Percentiles rank a stretch among this genome's conserved stretches.
These are phyloP conservation scores for Caiman crocodilus DNA, from an alignment of 2,797 vertebrate genomes.

Conservation along the genomic window DNA sequence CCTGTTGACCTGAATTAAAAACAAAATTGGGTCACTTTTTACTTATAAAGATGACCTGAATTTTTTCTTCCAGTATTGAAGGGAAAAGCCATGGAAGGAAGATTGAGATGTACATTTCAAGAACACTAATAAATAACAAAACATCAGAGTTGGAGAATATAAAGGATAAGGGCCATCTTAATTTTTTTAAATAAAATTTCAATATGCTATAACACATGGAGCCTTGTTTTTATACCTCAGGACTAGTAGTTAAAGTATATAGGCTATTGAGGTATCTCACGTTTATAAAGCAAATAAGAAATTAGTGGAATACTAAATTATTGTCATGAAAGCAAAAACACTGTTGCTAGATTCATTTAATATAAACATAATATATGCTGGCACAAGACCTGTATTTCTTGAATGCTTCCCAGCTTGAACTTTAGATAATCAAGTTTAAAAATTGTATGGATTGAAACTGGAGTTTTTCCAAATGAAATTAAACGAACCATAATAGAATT, in stretches of 20 bases:
- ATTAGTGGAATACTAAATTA: conserved; percentile 26
- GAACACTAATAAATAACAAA: too few relatives aligned
- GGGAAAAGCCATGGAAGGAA: background rate
- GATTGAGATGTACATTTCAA: too few relatives aligned
- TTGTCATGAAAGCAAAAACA: conserved; percentile 14
- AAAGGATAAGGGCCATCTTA: background rate
- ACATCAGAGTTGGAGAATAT: background rate
- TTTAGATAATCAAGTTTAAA: conserved; percentile 20
- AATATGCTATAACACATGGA: background rate
- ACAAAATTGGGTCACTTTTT: background rate
- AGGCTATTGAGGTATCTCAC: conserved; percentile 4
- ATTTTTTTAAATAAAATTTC: conserved; percentile 3
- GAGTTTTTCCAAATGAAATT: conserved; percentile 10
- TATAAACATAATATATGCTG: conserved; percentile 33
- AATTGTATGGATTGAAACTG: background rate
- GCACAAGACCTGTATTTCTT: conserved; percentile 38
- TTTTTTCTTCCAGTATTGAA: background rate
- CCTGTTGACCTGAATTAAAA: rapidly evolving
- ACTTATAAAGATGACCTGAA: background rate
- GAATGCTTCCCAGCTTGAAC: conserved; percentile 6
- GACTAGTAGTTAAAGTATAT: background rate
- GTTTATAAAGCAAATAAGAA: conserved; percentile 5
- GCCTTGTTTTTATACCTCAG: background rate
- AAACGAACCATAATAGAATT: background rate
- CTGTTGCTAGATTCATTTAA: background rate